A percentile compares a stretch with the other conserved stretches of the same genome.
Conservation (phyloP, 2,113 vertebrate species). For the Platysternon megacephalum region DNA sequence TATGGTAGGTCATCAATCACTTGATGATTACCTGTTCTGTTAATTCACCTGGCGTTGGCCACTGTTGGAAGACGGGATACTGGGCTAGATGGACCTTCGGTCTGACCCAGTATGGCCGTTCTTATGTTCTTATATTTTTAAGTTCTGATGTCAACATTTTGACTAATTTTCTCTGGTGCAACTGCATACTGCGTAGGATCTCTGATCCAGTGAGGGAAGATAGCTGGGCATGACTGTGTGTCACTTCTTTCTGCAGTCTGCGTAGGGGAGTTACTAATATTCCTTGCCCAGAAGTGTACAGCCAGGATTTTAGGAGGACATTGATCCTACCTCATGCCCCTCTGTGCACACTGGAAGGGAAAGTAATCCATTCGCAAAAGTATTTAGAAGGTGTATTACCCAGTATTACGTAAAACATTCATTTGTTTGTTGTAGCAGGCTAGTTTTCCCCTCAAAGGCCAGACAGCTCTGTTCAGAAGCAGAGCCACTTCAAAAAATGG, state of each 20-base stretch:
- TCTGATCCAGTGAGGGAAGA: neutral
- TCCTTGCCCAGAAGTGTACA: neutral
- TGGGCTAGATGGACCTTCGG: neutral
- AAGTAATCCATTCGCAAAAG: neutral
- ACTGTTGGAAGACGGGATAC: too few species aligned
- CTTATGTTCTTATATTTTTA: neutral
- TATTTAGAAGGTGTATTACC: neutral
- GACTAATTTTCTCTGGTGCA: neutral
- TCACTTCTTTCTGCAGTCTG: fast-evolving
- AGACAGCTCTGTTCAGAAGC: neutral
- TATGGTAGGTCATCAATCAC: neutral
- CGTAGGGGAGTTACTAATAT: neutral
- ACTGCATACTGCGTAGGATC: fast-evolving
- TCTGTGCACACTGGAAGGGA: neutral
- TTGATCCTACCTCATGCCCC: neutral
- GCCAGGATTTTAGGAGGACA: neutral
- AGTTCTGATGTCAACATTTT: neutral
- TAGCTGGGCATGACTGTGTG: neutral
- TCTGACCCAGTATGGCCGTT: neutral
- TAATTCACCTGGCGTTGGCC: neutral
- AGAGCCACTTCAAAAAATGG: neutral
- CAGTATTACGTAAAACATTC: neutral
- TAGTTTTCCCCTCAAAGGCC: neutral
- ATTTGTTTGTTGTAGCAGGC: neutral
- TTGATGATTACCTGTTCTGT: neutral